These are phyloP conservation scores for Catostylus mosaicus DNA, from an alignment of 30 jellyfish, hydroid and myxozoan genomes.

Conservation along the genomic window DNA sequence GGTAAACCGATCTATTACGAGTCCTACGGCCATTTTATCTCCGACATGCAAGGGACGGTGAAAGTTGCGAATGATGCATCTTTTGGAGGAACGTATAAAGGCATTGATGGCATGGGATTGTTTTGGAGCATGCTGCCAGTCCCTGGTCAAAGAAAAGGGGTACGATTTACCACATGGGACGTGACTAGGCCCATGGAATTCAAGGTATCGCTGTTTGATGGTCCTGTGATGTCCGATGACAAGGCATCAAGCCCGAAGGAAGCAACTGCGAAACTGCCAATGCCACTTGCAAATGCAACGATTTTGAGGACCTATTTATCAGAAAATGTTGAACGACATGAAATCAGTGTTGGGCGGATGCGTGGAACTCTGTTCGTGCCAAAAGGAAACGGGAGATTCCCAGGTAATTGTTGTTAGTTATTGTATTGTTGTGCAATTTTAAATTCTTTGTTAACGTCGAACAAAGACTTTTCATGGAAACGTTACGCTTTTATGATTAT, in stretches of 20 bases:
- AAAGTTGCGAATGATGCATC: slow-evolving; percentile 56
- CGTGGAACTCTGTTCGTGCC: slow-evolving; percentile 72
- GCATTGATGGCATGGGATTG: slow-evolving; percentile 73
- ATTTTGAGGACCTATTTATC: slow-evolving; percentile 56
- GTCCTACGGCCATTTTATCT: slow-evolving; percentile 68
- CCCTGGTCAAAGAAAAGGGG: slow-evolving; percentile 63
- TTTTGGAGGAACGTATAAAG: slow-evolving; percentile 74
- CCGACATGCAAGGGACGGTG: slow-evolving; percentile 55
- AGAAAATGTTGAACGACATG: slow-evolving; percentile 45
- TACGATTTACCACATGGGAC: slow-evolving; percentile 39
- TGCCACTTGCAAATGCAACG: slow-evolving; percentile 30
- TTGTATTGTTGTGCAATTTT: too few relatives aligned
- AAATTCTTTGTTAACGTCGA: too few relatives aligned
- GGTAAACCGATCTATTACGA: slow-evolving; percentile 2
- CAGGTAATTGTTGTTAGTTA: too few relatives aligned
- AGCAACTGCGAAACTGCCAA: not conserved
- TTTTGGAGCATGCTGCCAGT: slow-evolving; percentile 81
- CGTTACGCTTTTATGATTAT: too few relatives aligned
- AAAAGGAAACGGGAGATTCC: slow-evolving; percentile 50
- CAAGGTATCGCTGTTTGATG: slow-evolving; percentile 18
- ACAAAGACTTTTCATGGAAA: too few relatives aligned
- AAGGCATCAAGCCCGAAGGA: slow-evolving; percentile 4
- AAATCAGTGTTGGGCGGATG: slow-evolving; percentile 46
- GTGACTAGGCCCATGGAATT: slow-evolving; percentile 37
- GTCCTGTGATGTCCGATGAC: slow-evolving; percentile 21